Evolutionary conservation across 1,140 invertebrate species (phyloP).

Genomic region (Tetraneura akinire): DNA sequence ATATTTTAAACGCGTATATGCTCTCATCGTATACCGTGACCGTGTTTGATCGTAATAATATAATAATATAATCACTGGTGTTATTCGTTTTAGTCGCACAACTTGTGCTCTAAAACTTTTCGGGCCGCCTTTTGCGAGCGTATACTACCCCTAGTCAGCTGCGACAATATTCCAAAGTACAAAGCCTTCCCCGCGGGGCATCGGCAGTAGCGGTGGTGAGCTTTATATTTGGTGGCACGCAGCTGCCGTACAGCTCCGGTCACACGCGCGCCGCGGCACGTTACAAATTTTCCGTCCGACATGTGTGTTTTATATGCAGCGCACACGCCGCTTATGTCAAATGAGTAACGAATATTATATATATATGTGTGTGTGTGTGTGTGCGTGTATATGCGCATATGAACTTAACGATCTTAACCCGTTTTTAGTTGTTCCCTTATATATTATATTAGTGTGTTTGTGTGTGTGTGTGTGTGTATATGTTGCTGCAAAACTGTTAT

Average conservation of each 20-base stretch:
- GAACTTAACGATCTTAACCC: constrained; percentile 33
- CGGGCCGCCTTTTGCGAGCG: background rate
- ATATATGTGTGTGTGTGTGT: too few species aligned
- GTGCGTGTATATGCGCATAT: background rate
- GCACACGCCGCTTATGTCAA: constrained; percentile 24
- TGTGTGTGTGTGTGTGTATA: background rate
- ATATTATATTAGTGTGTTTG: background rate
- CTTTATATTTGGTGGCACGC: constrained; percentile 2
- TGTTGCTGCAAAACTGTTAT: background rate
- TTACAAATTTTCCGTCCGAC: constrained; percentile 31
- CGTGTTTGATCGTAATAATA: too few species aligned
- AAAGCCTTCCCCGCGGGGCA: background rate
- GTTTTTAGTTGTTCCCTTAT: constrained; percentile 18
- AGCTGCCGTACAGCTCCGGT: constrained; percentile 20
- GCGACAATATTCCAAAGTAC: constrained; percentile 33
- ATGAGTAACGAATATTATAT: background rate
- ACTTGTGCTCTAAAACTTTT: too few species aligned
- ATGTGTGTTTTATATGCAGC: constrained; percentile 36
- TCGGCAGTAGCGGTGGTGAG: background rate
- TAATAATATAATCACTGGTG: background rate
- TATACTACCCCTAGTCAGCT: background rate
- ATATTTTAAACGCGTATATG: too few species aligned
- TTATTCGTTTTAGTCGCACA: background rate
- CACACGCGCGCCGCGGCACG: constrained; percentile 21
- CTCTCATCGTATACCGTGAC: too few species aligned